Percentiles rank a stretch among this genome's conserved stretches.
Conservation (phyloP, 2,888 invertebrate species). For the Bibio marci region DNA sequence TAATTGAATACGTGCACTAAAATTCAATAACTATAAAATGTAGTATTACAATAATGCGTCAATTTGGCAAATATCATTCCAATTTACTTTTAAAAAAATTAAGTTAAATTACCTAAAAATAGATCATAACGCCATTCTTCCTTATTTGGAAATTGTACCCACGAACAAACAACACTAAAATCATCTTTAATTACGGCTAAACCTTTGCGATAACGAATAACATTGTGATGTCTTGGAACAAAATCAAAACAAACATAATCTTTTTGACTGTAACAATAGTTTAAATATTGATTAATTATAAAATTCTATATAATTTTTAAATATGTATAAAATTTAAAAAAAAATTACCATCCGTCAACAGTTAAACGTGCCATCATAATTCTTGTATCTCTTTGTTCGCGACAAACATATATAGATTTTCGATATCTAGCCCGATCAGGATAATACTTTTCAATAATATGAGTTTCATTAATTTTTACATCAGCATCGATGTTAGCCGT, state of each 20-base stretch:
- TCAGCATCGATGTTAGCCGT: slow-evolving; percentile 95
- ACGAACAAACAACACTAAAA: slow-evolving; percentile 85
- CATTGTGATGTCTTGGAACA: slow-evolving; percentile 86
- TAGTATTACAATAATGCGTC: slow-evolving; percentile 15
- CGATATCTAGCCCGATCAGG: slow-evolving; percentile 82
- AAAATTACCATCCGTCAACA: slow-evolving; percentile 55
- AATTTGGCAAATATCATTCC: no score
- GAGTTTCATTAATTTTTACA: slow-evolving; percentile 85
- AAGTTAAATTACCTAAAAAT: slow-evolving; percentile 34
- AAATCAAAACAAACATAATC: slow-evolving; percentile 97
- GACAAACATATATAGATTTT: slow-evolving; percentile 83
- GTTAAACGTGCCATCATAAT: slow-evolving; percentile 94
- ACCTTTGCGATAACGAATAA: slow-evolving; percentile 80
- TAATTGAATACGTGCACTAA: background rate
- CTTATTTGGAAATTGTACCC: slow-evolving; percentile 78
- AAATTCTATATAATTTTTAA: no score
- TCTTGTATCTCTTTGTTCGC: slow-evolving; percentile 76
- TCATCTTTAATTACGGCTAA: slow-evolving; percentile 77
- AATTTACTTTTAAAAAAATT: no score
- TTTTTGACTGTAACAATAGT: slow-evolving; percentile 54
- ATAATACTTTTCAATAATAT: slow-evolving; percentile 88
- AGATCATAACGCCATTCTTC: slow-evolving; percentile 77
- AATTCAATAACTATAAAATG: no score
- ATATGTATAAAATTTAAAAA: no score
- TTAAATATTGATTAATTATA: slow-evolving; percentile 6